These are phyloP conservation scores for Turnix velox DNA, from an alignment of 2,113 vertebrate genomes.

Conservation along the genomic window DNA sequence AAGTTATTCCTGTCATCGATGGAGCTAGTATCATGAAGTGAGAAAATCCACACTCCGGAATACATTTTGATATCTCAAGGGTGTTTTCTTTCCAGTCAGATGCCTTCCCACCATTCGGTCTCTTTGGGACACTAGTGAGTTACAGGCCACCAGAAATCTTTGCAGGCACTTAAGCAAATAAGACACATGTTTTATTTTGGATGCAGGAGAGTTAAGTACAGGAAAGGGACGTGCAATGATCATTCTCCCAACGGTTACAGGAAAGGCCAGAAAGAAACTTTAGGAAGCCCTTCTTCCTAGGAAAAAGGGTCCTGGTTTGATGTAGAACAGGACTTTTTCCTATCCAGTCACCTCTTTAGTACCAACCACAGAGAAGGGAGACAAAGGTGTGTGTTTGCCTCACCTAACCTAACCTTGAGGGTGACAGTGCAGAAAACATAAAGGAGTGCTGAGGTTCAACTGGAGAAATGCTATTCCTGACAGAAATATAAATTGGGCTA, in stretches of 20 bases:
- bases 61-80: background rate
- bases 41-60: background rate
- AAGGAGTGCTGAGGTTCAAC: background rate
- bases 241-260: background rate
- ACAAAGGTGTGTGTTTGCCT: background rate
- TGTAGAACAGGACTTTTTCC: too few relatives aligned
- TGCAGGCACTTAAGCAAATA: background rate
- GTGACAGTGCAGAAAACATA: background rate
- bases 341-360: background rate
- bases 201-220: background rate
- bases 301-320: too few relatives aligned
- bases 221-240: background rate
- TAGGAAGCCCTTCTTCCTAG: background rate
- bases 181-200: background rate
- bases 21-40: background rate
- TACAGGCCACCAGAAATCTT: background rate
- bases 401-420: background rate
- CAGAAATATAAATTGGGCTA: background rate
- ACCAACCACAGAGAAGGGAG: background rate
- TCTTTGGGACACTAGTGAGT: background rate
- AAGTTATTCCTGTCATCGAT: background rate
- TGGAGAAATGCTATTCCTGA: background rate
- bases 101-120: background rate
- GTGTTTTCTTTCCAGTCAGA: background rate
- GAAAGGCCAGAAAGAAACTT: background rate